Base-by-base conservation (phyloP, 2,888 invertebrate genomes). In the Neocrepidodera transversa region DNA sequence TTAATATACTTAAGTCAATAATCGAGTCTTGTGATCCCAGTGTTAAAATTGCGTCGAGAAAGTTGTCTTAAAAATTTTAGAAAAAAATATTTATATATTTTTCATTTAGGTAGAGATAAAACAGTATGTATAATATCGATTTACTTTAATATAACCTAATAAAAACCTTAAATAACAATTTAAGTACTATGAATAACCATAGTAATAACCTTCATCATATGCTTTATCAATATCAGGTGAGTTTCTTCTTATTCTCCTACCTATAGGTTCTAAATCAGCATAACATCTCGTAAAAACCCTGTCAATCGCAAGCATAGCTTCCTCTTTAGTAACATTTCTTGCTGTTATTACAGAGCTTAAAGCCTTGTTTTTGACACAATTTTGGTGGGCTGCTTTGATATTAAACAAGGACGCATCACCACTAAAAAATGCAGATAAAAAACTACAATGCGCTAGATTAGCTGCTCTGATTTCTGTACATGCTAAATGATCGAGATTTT, bases 381-480 rank as follows among this genome's bases (percentile, higher is more conserved):
- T 86, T 88, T 90, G 86, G 80, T 97, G 96, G 2, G 87, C 83
- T 73, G 89, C 79, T 70, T 87, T 89, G 26, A 95, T 81, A 69
- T 88, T 87, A 17, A 88, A 84, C 51, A 85, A 82, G 0, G 90
- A 88, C 0, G 91, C 90, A 74, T 90, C 88, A 0, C 93, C 92
- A 71, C 91, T 88, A 0, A 86, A 79, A 83, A 89, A 84, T 0
- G 95, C 92, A 68, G 93, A 90, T 18, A 90, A 63, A 73, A 93
- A 93, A 17, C 93, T 93, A 75, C 97, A 97, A 78, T 97, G 95
- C 0, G 93, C 91, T 35, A 97, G 82, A 78, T 96, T 97, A 0
- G 97, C 96, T 1, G 97, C 97, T 66, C 97, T 82, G 62, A 97
- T 91, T 84, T 97, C 97, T 0, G 96, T 94, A 74, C 97, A 97